Evolutionary conservation across 2,888 invertebrate genomes (phyloP), one percentile per base, ranked within the genome.

Genomic region (Ctena decussata): DNA sequence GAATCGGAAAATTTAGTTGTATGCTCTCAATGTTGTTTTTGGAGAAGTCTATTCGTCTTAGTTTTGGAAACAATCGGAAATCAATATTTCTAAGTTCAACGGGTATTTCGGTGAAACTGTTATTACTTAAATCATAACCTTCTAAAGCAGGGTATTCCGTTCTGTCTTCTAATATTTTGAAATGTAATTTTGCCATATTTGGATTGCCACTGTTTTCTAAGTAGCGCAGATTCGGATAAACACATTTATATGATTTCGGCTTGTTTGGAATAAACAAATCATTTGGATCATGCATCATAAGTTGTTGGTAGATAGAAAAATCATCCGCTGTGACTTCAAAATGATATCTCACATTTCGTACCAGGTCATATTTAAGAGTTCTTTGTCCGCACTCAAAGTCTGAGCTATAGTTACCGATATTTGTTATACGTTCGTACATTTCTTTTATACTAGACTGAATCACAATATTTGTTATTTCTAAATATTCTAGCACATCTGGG

Each of bases 191-290:
- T 15, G 85, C 83, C 53, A 88, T 57, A 37, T 83, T 81, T 32
- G 76, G 37, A 35, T 79, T 85, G 21, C 87, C 87, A 53, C 83
- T 85, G 69, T 83, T 60, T 30, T 88, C 87, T 6, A 88, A 35
- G 69, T 85, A 88, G n/a, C 75, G 46, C 39, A 88, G 72, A 72
- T 85, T 73, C 18, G 82, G 78, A 49, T 81, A 88, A 18, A 39
- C 37, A 60, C 87, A 88, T 3, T 57, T 30, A 24, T 65, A 35
- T 18, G 8, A 18, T 12, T 35, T 65, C 35, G 65, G 65, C 35
- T 35, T 65, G 18, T 65, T 65, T 35, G 46, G 3, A 27, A 88
- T 30, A 6, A 80, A 57, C 72, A 74, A 41, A 12, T 77, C n/a
- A 21, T 81, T 77, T 3, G 78, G 35, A 32, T 49, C 71, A 0